These are phyloP conservation scores for Penaeus indicus DNA, from an alignment of 1,140 invertebrate species.

Conservation along the genomic window DNA sequence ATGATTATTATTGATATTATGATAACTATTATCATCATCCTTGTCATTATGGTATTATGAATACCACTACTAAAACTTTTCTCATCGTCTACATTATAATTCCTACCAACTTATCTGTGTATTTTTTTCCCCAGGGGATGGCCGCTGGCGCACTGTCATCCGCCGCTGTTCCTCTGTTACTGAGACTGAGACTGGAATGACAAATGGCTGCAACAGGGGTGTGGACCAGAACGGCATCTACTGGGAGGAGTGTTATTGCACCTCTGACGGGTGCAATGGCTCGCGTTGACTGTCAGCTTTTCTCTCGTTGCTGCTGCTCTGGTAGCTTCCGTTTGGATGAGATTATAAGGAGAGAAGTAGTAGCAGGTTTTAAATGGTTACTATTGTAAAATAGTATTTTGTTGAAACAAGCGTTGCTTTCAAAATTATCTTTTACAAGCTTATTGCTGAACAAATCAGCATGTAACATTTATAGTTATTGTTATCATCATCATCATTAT, in stretches of 20 bases:
- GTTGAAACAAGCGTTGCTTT: no score
- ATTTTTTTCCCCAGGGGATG: constrained; percentile 81
- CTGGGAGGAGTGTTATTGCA: constrained; percentile 96
- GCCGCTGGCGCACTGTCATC: constrained; percentile 92
- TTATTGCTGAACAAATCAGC: no score
- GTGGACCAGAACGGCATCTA: constrained; percentile 92
- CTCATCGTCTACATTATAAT: not conserved
- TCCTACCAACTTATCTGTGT: no score
- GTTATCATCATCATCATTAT: no score
- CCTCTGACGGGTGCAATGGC: constrained; percentile 86
- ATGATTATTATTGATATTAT: no score
- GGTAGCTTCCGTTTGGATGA: no score
- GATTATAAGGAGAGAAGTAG: no score
- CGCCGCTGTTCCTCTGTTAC: constrained; percentile 89
- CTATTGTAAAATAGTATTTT: no score
- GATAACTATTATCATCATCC: no score
- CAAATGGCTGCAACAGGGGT: constrained; percentile 95
- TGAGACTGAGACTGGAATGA: constrained; percentile 90
- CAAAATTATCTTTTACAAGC: no score
- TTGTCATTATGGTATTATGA: not conserved
- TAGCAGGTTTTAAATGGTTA: no score
- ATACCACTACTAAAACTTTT: not conserved
- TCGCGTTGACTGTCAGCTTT: constrained; percentile 53
- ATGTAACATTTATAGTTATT: no score
- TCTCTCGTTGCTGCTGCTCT: not conserved